phyloP scores from a whole-genome alignment of 1,140 invertebrate species.

The Trissolcus basalis region DNA sequence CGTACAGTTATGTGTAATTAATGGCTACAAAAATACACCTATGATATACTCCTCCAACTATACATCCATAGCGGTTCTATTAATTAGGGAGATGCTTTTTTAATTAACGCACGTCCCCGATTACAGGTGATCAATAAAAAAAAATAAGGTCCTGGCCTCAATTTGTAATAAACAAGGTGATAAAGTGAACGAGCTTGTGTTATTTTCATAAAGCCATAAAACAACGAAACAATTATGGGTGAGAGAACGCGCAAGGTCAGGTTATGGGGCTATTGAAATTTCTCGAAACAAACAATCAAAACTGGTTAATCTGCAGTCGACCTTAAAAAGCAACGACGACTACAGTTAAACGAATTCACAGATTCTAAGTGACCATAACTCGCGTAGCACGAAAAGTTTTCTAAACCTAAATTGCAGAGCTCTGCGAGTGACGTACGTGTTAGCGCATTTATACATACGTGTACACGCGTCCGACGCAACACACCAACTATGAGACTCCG shows the following conservation, averaged over 20 bases:
- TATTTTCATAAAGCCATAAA: too few relatives aligned
- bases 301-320: slow-evolving; percentile 4
- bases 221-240: too few relatives aligned
- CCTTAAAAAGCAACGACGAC: slow-evolving; percentile 16
- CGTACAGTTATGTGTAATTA: slow-evolving; percentile 29
- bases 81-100: slow-evolving; percentile 7
- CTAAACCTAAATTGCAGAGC: slow-evolving; percentile 45
- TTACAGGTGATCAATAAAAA: slow-evolving; percentile 5
- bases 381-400: slow-evolving; percentile 31
- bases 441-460: slow-evolving; percentile 22
- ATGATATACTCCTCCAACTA: not conserved
- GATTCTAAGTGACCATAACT: slow-evolving; percentile 35
- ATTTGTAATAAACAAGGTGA: slow-evolving; percentile 8
- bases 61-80: not conserved
- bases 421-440: slow-evolving; percentile 50
- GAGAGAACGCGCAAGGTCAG: too few relatives aligned
- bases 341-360: slow-evolving; percentile 14
- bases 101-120: too few relatives aligned
- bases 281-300: too few relatives aligned
- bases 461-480: slow-evolving; percentile 19
- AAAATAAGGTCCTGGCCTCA: slow-evolving; percentile 7
- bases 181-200: not conserved
- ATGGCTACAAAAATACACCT: slow-evolving; percentile 17
- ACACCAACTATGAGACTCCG: slow-evolving; percentile 33
- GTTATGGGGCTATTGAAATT: too few relatives aligned